Base-by-base conservation (phyloP, 2,888 invertebrate species). In the Poecilobothrus nobilitatus region DNA sequence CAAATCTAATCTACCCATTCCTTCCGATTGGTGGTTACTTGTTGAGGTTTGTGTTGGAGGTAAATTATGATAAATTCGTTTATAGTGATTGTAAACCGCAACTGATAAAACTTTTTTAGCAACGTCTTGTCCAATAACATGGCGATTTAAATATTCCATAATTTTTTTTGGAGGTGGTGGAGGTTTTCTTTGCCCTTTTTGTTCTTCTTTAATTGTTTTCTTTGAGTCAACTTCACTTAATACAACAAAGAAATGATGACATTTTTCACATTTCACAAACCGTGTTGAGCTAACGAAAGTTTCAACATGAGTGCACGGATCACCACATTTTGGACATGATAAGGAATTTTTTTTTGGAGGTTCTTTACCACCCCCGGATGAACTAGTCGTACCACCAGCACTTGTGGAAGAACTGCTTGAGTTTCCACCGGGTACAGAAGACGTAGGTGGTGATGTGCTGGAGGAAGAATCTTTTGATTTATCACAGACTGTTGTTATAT, bases 31-130 rank as follows among this genome's bases (percentile, higher is more conserved):
- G 53, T 70, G 65, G 63, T 27, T 70, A 62, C 61, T 33, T 74
- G 73, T 63, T 7, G 66, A 68, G 2, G 76, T 75, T 68, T 78
- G 76, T 67, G 77, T 73, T 71, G 81, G 86, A 74, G 89, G 90
- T 71, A 93, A 86, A 83, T 97, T 97, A 82, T 97, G 95, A 82
- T 93, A 94, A 78, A 99, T 95, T 76, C 98, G 86, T 84, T 98
- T 97, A 83, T 98, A 99, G 81, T 99, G 99, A 84, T 98, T 97
- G 84, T 99, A 99, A 0, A 99, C 98, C 15, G 98, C 97, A 53
- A 98, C 98, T 0, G 97, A 91, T 61, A 99, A 84, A 62, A 97
- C 97, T 83, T 97, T 97, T 84, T 99, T 99, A 1, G 98, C 98
- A 81, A 91, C 89, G 74, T 97, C 94, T 82, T 99, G 98, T 0